phyloP scores from a whole-genome alignment of 2,888 invertebrate species.

The Gonocerus acuteangulatus region DNA sequence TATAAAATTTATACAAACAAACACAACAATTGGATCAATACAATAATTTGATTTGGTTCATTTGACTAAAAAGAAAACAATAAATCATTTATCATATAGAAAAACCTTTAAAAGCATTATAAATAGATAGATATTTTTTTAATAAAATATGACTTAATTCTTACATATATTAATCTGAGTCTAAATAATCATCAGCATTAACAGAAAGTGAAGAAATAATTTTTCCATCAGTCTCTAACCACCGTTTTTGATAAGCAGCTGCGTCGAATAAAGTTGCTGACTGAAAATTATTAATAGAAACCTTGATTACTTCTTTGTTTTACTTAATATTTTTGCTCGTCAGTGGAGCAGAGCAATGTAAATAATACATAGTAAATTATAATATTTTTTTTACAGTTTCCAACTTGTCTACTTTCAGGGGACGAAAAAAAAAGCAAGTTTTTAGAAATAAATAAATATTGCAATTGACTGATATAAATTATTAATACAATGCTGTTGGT shows the following conservation, averaged over 20 bases:
- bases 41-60: conserved; percentile 18
- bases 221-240: conserved; percentile 14
- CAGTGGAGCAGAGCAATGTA: no score
- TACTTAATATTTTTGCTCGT: no score
- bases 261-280: conserved; percentile 1
- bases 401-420: no score
- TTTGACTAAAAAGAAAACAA: background rate
- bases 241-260: conserved; percentile 11
- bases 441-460: no score
- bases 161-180: conserved; percentile 10
- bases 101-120: background rate
- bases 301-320: no score
- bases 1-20: conserved; percentile 16
- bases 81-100: background rate
- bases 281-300: conserved; percentile 5
- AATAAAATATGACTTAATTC: background rate
- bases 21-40: conserved; percentile 5
- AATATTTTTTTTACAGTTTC: no score
- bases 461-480: no score
- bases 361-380: no score
- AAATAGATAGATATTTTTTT: background rate
- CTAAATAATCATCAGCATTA: conserved; percentile 8
- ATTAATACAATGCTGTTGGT: no score
- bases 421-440: no score
- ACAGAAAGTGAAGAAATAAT: background rate